A percentile compares a stretch with the other conserved stretches of the same genome.
Evolutionary conservation across 2,888 invertebrate species (phyloP).

Genomic region (Oligia fasciuncula): DNA sequence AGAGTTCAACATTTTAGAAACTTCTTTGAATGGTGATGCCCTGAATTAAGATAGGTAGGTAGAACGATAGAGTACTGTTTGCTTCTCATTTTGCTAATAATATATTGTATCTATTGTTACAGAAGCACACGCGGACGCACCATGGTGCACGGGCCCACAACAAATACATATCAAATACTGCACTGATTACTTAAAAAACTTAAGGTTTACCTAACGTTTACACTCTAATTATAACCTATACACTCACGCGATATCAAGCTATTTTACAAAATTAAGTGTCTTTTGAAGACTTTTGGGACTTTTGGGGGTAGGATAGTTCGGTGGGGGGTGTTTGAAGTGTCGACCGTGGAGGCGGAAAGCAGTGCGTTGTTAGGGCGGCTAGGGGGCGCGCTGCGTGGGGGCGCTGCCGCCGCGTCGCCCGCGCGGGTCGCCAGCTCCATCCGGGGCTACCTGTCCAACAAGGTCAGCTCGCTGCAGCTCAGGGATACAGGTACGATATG

Average conservation of each 20-base stretch:
- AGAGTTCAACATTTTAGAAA: not conserved
- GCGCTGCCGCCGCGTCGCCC: slow-evolving; percentile 92
- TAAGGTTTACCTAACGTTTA: slow-evolving; percentile 39
- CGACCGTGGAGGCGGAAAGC: slow-evolving; percentile 88
- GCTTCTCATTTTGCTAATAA: not conserved
- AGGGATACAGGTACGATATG: slow-evolving; percentile 92
- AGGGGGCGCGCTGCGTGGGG: slow-evolving; percentile 92
- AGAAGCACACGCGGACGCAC: slow-evolving; percentile 81
- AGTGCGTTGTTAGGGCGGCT: slow-evolving; percentile 91
- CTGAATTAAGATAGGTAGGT: not conserved
- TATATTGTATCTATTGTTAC: slow-evolving; percentile 73
- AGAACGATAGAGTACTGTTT: not conserved
- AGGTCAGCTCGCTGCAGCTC: slow-evolving; percentile 92
- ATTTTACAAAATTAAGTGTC: slow-evolving; percentile 31
- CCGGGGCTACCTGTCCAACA: slow-evolving; percentile 92
- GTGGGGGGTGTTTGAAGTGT: slow-evolving; percentile 73
- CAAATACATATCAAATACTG: slow-evolving; percentile 88
- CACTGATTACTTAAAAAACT: slow-evolving; percentile 78
- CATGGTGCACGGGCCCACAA: slow-evolving; percentile 76
- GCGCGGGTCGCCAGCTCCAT: slow-evolving; percentile 93
- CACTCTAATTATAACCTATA: slow-evolving; percentile 53
- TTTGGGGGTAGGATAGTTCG: slow-evolving; percentile 43
- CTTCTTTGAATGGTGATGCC: not conserved
- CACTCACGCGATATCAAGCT: slow-evolving; percentile 37
- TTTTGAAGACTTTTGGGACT: slow-evolving; percentile 11